Conservation (phyloP, 2,113 vertebrate species). For the Ifrita kowaldi region DNA sequence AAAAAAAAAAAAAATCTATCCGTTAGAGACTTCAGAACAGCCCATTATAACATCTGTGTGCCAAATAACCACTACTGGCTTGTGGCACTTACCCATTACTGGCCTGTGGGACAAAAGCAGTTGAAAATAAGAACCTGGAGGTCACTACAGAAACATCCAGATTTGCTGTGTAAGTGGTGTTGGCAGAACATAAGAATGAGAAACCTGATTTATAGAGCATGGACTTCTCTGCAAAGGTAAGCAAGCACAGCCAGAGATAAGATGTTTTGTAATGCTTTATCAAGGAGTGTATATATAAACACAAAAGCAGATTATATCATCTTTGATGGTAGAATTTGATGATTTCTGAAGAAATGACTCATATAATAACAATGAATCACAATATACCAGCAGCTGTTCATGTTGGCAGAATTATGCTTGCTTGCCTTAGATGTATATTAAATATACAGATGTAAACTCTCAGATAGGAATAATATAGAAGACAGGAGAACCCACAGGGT, state of each 20-base stretch:
- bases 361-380: background rate
- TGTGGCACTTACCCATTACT: background rate
- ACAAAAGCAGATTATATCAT: background rate
- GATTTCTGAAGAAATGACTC: background rate
- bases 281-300: background rate
- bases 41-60: background rate
- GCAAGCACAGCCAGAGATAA: background rate
- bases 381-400: background rate
- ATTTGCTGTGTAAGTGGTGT: background rate
- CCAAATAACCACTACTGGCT: background rate
- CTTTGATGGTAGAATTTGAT: background rate
- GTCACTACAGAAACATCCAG: background rate
- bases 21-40: background rate
- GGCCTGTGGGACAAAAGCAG: background rate
- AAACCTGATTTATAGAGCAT: background rate
- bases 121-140: background rate
- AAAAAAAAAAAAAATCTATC: background rate
- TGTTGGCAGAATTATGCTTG: background rate
- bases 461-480: background rate
- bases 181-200: background rate
- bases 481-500: background rate
- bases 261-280: background rate
- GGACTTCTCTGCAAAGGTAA: background rate
- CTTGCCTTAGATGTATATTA: background rate
- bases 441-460: background rate